Conservation (phyloP, 2,113 vertebrate species). For the Clupea harengus region DNA sequence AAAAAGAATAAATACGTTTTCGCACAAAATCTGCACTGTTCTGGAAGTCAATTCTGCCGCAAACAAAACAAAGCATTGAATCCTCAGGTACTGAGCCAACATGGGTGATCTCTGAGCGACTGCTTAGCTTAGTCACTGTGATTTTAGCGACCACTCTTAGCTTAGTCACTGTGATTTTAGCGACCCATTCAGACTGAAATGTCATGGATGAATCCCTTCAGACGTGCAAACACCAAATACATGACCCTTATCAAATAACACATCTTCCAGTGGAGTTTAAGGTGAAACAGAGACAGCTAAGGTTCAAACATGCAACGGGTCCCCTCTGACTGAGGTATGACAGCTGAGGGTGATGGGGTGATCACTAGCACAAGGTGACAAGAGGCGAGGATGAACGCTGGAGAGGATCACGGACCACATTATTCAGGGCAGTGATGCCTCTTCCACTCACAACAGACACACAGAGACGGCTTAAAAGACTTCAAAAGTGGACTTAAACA, state of each 20-base stretch:
- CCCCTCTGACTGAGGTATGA: not conserved
- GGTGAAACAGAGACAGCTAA: constrained; percentile 38
- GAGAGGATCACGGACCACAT: too few species aligned
- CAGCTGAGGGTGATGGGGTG: not conserved
- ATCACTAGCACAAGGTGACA: not conserved
- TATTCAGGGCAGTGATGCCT: not conserved
- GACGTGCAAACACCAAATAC: not conserved
- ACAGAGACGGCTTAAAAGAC: not conserved
- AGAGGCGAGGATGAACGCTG: not conserved
- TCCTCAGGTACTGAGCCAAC: not conserved
- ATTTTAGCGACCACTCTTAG: not conserved
- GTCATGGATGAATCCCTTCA: not conserved
- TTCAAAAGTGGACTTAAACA: not conserved
- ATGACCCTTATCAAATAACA: not conserved
- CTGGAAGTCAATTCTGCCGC: not conserved
- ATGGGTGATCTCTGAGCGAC: not conserved
- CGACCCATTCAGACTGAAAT: not conserved
- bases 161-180: not conserved
- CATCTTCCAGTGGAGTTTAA: not conserved
- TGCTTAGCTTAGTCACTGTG: not conserved
- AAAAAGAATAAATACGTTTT: constrained; percentile 33
- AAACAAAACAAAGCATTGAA: not conserved
- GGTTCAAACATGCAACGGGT: constrained; percentile 11
- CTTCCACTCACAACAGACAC: too few species aligned
- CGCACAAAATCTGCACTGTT: constrained; percentile 17